These are phyloP conservation scores for Rhodeus uyekii DNA, from an alignment of 2,797 vertebrate genomes.

Conservation along the genomic window DNA sequence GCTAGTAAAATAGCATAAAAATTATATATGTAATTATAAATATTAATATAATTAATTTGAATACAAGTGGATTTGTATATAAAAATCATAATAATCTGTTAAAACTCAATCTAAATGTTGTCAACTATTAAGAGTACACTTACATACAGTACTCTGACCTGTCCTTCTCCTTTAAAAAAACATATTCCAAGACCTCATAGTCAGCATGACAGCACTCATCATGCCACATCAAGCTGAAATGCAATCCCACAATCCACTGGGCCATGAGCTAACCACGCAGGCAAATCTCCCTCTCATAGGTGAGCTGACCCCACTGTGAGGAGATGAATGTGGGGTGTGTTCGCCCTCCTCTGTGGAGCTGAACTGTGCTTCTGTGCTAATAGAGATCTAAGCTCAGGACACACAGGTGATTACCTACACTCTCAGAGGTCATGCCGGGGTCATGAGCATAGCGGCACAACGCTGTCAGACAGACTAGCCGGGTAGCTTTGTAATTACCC, in stretches of 20 bases:
- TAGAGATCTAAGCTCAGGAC: constrained; percentile 42
- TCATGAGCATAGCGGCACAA: constrained; percentile 23
- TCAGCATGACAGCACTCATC: constrained; percentile 21
- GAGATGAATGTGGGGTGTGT: constrained; percentile 39
- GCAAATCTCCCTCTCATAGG: constrained; percentile 19
- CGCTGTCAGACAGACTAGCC: constrained; percentile 13
- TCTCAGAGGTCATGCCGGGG: constrained; percentile 35
- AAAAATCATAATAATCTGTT: no score
- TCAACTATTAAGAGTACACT: neutral
- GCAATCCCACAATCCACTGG: constrained; percentile 27
- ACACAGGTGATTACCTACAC: constrained; percentile 53
- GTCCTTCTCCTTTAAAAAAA: neutral
- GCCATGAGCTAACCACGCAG: constrained; percentile 35
- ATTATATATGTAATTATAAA: no score
- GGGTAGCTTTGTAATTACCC: constrained; percentile 47
- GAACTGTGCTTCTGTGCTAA: constrained; percentile 43
- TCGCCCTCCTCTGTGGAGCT: constrained; percentile 31
- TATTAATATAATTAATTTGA: no score
- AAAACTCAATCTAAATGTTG: neutral
- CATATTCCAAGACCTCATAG: neutral
- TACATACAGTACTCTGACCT: neutral
- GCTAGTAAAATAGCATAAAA: neutral
- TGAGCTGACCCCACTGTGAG: constrained; percentile 17
- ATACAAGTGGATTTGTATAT: no score
- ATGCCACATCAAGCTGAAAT: constrained; percentile 22